These are phyloP conservation scores for Antrozous pallidus DNA, from an alignment of 2,797 vertebrate genomes.

Conservation along the genomic window DNA sequence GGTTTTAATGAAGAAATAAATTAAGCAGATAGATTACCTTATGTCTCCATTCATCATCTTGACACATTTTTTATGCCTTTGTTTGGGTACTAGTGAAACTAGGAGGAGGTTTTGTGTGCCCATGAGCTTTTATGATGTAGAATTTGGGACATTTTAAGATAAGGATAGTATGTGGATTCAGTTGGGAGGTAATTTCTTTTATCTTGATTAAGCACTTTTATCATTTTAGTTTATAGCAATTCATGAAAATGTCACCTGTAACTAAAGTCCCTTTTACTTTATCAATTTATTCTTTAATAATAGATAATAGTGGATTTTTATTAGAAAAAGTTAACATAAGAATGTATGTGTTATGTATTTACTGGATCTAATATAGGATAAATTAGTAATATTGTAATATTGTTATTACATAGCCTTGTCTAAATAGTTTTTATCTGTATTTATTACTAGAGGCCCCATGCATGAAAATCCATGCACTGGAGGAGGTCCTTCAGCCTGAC, in stretches of 20 bases:
- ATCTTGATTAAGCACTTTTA: neutral
- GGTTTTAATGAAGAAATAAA: conserved; percentile 17
- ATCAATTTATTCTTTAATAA: neutral
- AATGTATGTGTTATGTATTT: neutral
- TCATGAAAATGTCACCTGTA: neutral
- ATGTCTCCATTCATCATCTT: neutral
- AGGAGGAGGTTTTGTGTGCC: neutral
- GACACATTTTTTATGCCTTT: neutral
- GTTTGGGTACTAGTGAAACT: neutral
- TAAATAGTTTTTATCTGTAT: neutral
- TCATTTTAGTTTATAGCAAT: neutral
- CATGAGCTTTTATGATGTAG: neutral
- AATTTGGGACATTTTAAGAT: neutral
- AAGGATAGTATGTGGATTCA: neutral
- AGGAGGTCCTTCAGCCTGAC: no score
- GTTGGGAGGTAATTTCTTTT: neutral
- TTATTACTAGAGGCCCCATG: neutral
- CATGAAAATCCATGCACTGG: no score
- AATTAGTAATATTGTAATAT: neutral
- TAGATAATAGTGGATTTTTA: neutral
- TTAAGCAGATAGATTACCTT: neutral
- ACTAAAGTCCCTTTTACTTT: neutral
- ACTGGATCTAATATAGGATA: neutral
- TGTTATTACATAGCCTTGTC: neutral
- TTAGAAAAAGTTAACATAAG: neutral